Conservation (phyloP, 2,113 vertebrate genomes). For the Puma concolor region DNA sequence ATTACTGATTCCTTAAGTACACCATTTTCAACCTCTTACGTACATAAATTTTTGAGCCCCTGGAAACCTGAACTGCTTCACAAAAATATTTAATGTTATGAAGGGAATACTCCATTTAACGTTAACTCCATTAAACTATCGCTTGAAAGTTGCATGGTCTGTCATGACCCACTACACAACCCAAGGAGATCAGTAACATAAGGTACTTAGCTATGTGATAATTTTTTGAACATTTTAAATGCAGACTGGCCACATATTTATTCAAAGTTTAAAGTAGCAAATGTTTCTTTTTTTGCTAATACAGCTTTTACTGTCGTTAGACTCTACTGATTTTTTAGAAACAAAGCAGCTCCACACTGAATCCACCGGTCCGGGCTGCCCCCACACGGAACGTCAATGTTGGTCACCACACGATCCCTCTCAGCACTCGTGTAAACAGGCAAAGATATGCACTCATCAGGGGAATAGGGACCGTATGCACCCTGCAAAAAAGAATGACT, state of each 20-base stretch:
- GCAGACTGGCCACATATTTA: neutral
- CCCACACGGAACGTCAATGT: slow-evolving; percentile 93
- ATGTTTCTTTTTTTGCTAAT: neutral
- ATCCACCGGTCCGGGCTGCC: slow-evolving; percentile 93
- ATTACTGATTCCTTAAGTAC: slow-evolving; percentile 11
- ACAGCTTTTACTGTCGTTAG: neutral
- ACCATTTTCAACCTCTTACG: slow-evolving; percentile 38
- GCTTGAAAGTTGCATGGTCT: neutral
- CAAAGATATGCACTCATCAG: slow-evolving; percentile 93
- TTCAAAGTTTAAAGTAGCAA: neutral
- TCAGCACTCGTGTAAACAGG: slow-evolving; percentile 94
- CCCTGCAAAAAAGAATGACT: slow-evolving; percentile 82
- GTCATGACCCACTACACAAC: neutral
- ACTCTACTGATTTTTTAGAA: slow-evolving; percentile 93
- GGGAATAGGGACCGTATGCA: slow-evolving; percentile 86
- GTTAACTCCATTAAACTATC: neutral
- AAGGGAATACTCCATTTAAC: neutral
- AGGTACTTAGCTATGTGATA: neutral
- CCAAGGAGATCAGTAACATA: neutral
- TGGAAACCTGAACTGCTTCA: neutral
- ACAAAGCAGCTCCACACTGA: slow-evolving; percentile 95
- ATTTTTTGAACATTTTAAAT: slow-evolving; percentile 41
- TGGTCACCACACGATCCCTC: slow-evolving; percentile 93
- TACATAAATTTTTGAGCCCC: slow-evolving; percentile 27
- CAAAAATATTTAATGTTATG: slow-evolving; percentile 26